Evolutionary conservation across 2,888 invertebrate genomes (phyloP).

Genomic region (Spicauda simplicius): DNA sequence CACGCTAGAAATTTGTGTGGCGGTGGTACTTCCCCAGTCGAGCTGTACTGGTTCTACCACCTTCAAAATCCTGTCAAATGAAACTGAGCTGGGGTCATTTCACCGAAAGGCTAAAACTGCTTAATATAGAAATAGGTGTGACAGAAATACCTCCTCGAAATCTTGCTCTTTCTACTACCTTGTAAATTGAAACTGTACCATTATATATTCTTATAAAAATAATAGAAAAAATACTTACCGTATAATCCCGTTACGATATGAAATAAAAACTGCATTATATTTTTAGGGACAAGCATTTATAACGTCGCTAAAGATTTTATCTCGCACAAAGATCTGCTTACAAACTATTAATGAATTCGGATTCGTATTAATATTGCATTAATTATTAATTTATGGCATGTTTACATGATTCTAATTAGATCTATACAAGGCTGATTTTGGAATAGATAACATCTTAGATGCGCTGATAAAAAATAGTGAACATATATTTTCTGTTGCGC

Average conservation of each 20-base stretch:
- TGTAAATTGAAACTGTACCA: too few species aligned
- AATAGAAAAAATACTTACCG: constrained; percentile 13
- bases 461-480: background rate
- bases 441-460: constrained; percentile 16
- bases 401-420: constrained; percentile 29
- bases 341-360: constrained; percentile 25
- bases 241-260: background rate
- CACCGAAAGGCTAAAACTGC: too few species aligned
- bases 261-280: constrained; percentile 24
- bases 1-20: too few species aligned
- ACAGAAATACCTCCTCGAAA: too few species aligned
- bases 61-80: too few species aligned
- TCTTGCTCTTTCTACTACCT: too few species aligned
- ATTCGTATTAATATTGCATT: constrained; percentile 30
- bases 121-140: too few species aligned
- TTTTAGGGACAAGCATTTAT: constrained; percentile 20
- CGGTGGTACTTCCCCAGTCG: too few species aligned
- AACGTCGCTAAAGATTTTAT: constrained; percentile 27
- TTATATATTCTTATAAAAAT: too few species aligned
- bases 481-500: background rate
- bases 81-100: too few species aligned
- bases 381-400: constrained; percentile 33
- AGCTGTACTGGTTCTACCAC: too few species aligned
- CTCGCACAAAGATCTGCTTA: constrained; percentile 15
- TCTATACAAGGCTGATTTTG: constrained; percentile 25